Evolutionary conservation across 2,888 invertebrate species (phyloP).

Genomic region (Phrixothrix hirtus): DNA sequence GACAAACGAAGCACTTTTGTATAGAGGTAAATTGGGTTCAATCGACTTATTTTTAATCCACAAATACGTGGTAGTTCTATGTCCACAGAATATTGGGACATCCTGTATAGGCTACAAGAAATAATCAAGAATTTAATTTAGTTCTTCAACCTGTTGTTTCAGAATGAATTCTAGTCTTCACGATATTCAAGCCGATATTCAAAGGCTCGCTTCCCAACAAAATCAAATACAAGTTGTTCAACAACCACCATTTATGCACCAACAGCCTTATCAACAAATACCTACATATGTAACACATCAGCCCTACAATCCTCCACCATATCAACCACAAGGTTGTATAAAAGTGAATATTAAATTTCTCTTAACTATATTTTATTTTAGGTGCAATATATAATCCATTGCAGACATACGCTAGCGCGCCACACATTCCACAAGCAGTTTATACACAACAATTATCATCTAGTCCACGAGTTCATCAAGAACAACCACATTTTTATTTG

Average conservation of each 20-base stretch:
- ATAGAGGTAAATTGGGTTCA: too few species aligned
- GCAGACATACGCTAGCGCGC: constrained; percentile 55
- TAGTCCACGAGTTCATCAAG: constrained; percentile 38
- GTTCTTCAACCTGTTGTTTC: constrained; percentile 39
- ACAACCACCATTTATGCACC: constrained; percentile 63
- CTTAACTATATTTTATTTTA: constrained; percentile 12
- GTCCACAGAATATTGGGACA: too few species aligned
- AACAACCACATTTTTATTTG: constrained; percentile 72
- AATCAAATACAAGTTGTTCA: constrained; percentile 70
- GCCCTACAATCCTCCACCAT: constrained; percentile 58
- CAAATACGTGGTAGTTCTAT: too few species aligned
- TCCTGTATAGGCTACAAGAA: neutral
- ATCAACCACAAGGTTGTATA: constrained; percentile 59
- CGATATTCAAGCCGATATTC: constrained; percentile 93
- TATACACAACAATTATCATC: constrained; percentile 57
- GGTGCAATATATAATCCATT: constrained; percentile 44
- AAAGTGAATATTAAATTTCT: too few species aligned
- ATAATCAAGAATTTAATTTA: neutral
- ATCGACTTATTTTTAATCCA: too few species aligned
- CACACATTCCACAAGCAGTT: constrained; percentile 60
- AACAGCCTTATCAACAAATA: constrained; percentile 53
- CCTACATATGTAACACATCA: constrained; percentile 50
- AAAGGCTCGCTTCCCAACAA: constrained; percentile 82
- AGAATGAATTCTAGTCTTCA: constrained; percentile 92
- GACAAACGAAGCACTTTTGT: too few species aligned